Percentiles rank a stretch among this genome's conserved stretches.
Conservation (phyloP, 2,113 vertebrate species). For the Psilopogon haemacephalus region DNA sequence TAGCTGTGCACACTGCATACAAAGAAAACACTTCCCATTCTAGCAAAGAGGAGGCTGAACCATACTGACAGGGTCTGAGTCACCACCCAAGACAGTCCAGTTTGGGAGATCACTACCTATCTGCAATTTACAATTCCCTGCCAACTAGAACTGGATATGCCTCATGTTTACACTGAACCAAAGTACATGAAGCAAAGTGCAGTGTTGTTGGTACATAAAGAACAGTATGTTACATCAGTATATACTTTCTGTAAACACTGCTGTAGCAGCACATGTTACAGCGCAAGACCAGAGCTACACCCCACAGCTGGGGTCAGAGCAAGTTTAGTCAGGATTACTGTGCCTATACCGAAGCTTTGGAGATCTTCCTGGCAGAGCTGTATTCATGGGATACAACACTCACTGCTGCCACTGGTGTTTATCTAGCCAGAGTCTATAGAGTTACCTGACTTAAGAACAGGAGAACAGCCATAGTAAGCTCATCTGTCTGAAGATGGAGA, state of each 20-base stretch:
- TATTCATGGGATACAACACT: background rate
- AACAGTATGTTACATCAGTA: background rate
- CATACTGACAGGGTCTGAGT: background rate
- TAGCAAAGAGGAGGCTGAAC: background rate
- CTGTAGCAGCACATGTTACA: background rate
- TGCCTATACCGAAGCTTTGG: fast-evolving
- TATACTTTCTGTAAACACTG: background rate
- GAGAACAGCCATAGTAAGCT: background rate
- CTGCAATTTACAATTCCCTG: background rate
- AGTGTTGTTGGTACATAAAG: background rate
- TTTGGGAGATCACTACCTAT: background rate
- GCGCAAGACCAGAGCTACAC: background rate
- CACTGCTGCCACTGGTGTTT: background rate
- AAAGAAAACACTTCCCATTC: background rate
- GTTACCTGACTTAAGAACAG: background rate
- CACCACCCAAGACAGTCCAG: background rate
- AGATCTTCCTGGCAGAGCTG: background rate
- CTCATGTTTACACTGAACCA: background rate
- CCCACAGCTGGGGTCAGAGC: background rate
- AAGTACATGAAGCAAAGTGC: background rate
- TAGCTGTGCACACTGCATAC: background rate
- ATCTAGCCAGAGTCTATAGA: background rate
- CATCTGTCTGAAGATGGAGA: background rate
- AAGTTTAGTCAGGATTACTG: background rate
- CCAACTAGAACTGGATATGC: background rate